Evolutionary conservation across 64 coral and sea anemone species (phyloP).

Genomic region (Exaiptasia diaphana): DNA sequence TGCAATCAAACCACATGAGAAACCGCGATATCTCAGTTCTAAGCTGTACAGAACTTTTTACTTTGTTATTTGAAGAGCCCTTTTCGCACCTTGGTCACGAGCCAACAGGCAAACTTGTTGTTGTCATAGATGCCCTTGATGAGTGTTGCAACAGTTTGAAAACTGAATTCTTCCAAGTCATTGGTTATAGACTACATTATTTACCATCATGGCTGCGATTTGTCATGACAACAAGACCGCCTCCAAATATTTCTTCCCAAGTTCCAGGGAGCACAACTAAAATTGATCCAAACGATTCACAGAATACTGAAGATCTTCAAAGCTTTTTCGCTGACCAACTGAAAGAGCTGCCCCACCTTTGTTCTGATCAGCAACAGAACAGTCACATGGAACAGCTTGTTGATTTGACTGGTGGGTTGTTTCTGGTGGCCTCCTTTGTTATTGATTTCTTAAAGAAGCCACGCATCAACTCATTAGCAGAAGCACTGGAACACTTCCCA

Average conservation of each 20-base stretch:
- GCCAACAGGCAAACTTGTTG: neutral
- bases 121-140: neutral
- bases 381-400: slow-evolving; percentile 26
- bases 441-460: neutral
- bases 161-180: neutral
- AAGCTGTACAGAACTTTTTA: neutral
- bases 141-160: neutral
- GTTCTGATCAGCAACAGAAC: neutral
- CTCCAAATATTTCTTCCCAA: neutral
- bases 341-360: no score
- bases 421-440: slow-evolving; percentile 37
- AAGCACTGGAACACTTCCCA: neutral
- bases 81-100: neutral
- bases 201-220: neutral
- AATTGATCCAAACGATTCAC: neutral
- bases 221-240: neutral
- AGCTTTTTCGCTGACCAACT: neutral
- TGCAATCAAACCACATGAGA: neutral
- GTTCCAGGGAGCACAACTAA: neutral
- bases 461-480: neutral
- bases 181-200: neutral
- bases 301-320: neutral
- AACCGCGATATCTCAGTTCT: neutral
- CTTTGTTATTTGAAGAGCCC: neutral
- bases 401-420: slow-evolving; percentile 12